phyloP scores from a whole-genome alignment of 2,113 vertebrate genomes.

The Pollimyrus isidori region DNA sequence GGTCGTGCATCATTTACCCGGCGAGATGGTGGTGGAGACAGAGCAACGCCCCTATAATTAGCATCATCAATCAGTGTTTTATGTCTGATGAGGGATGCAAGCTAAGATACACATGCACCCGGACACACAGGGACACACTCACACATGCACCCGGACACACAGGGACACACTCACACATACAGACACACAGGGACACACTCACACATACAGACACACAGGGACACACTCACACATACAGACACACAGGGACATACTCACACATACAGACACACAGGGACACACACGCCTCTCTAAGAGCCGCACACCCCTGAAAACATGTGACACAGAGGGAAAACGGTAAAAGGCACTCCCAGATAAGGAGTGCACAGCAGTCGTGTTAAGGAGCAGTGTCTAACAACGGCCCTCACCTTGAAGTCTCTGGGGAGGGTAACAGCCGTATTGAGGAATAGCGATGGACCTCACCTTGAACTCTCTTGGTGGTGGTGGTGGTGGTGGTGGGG shows the following conservation, averaged over 20 bases:
- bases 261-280: too few relatives aligned
- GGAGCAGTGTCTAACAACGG: neutral
- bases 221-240: too few relatives aligned
- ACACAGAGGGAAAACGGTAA: neutral
- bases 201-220: too few relatives aligned
- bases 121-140: too few relatives aligned
- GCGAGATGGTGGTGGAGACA: conserved; percentile 18
- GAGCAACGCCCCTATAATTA: conserved; percentile 34
- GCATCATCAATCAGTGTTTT: conserved; percentile 37
- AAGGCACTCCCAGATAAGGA: neutral
- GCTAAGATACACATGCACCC: neutral
- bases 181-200: too few relatives aligned
- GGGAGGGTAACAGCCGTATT: neutral
- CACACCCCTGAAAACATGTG: too few relatives aligned
- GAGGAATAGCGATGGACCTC: neutral
- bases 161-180: neutral
- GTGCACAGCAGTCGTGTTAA: neutral
- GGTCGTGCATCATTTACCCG: neutral
- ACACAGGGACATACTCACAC: too few relatives aligned
- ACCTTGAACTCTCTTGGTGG: neutral
- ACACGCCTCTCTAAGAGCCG: too few relatives aligned
- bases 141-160: too few relatives aligned
- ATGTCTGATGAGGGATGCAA: conserved; percentile 13
- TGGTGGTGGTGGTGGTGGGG: too few relatives aligned
- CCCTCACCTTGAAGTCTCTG: neutral